Conservation (phyloP, 2,888 invertebrate genomes). For the Tipula helvola region DNA sequence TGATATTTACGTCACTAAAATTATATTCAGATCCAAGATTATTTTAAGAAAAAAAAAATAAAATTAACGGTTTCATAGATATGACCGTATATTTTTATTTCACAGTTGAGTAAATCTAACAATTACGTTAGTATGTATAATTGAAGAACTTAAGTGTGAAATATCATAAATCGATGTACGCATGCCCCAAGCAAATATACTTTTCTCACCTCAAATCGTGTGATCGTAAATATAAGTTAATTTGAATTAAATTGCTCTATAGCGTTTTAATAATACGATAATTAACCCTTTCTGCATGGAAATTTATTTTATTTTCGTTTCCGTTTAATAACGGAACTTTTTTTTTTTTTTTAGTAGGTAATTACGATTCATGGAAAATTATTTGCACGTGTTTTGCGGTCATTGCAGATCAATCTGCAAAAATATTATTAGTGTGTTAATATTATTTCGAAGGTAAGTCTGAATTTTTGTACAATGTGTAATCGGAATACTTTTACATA, state of each 20-base stretch:
- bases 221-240: background rate
- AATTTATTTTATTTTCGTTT: background rate
- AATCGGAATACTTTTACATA: background rate
- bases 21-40: background rate
- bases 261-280: background rate
- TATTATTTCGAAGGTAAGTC: background rate
- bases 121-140: background rate
- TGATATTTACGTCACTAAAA: background rate
- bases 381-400: background rate
- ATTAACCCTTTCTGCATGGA: background rate
- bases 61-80: background rate
- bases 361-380: background rate
- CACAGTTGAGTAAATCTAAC: constrained; percentile 4
- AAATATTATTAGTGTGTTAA: background rate
- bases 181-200: background rate
- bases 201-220: background rate
- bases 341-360: background rate
- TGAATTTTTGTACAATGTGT: background rate
- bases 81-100: background rate
- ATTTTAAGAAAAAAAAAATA: background rate
- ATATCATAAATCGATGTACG: background rate
- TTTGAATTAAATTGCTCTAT: background rate
- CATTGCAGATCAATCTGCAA: background rate
- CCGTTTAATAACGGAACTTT: background rate
- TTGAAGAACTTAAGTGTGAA: background rate